Evolutionary conservation across 2,113 vertebrate genomes (phyloP).

Genomic region (Platichthys stellatus): DNA sequence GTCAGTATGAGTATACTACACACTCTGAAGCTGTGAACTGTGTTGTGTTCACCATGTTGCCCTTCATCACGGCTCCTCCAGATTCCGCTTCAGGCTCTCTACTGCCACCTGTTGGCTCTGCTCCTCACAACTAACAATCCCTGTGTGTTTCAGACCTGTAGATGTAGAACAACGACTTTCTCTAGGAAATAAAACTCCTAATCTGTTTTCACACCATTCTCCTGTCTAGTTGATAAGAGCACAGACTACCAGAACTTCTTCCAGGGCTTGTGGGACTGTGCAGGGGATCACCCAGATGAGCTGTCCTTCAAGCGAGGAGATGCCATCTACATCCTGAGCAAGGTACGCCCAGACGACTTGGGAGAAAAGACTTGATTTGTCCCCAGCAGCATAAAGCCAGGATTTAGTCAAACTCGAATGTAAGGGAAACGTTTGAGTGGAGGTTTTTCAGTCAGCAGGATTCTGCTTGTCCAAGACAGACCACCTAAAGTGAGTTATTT

Average conservation of each 20-base stretch:
- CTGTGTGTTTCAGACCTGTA: not conserved
- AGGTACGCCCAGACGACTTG: conserved; percentile 81
- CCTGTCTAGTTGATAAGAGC: conserved; percentile 82
- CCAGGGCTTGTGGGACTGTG: conserved; percentile 94
- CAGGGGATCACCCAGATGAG: conserved; percentile 87
- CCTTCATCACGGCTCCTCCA: not conserved
- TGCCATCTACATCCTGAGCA: conserved; percentile 95
- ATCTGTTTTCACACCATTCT: not conserved
- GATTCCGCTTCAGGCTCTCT: conserved; percentile 42
- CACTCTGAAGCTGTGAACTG: not conserved
- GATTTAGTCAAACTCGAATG: conserved; percentile 17
- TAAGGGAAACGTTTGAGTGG: conserved; percentile 6
- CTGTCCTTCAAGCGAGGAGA: conserved; percentile 95
- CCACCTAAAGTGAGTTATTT: conserved; percentile 70
- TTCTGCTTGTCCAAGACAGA: conserved; percentile 48
- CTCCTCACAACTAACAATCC: not conserved
- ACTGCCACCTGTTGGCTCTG: conserved; percentile 72
- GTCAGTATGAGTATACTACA: not conserved
- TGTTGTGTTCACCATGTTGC: not conserved
- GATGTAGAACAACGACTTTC: not conserved
- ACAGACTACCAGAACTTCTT: conserved; percentile 94
- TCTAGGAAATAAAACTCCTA: conserved; percentile 4
- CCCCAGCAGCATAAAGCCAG: not conserved
- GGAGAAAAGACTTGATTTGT: conserved; percentile 18
- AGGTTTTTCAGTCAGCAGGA: conserved; percentile 24